A percentile compares a stretch with the other conserved stretches of the same genome.
Conservation (phyloP, 37 sponge, comb jelly and placozoan genomes). For the Amphimedon queenslandica region DNA sequence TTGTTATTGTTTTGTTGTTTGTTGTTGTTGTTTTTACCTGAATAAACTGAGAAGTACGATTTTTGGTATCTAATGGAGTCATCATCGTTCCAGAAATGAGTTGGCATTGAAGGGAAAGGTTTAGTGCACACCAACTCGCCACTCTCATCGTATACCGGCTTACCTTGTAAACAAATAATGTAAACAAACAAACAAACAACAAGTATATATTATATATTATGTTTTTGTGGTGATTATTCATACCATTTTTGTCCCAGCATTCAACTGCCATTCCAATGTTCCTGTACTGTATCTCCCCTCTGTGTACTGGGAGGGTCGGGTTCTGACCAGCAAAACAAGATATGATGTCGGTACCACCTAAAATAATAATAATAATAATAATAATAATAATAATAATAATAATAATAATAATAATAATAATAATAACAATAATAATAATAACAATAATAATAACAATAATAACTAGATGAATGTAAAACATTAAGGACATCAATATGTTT, state of each 20-base stretch:
- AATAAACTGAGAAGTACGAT: conserved; percentile 84
- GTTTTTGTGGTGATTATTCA: neutral
- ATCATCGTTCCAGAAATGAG: conserved; percentile 92
- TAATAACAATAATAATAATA: too few relatives aligned
- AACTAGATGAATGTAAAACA: too few relatives aligned
- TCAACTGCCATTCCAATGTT: conserved; percentile 96
- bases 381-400: neutral
- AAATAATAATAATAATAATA: too few relatives aligned
- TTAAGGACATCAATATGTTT: too few relatives aligned
- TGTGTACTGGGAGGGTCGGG: conserved; percentile 84
- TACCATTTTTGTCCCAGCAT: conserved; percentile 78
- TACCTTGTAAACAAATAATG: conserved; percentile 59
- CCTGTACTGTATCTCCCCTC: conserved; percentile 88
- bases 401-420: too few relatives aligned
- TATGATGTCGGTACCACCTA: conserved; percentile 98
- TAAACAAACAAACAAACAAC: too few relatives aligned
- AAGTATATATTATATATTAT: neutral
- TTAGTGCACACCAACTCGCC: conserved; percentile 94
- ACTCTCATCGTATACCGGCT: conserved; percentile 73
- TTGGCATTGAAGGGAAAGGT: conserved; percentile 97
- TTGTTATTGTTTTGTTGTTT: too few relatives aligned
- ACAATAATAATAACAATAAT: too few relatives aligned
- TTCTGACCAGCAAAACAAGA: conserved; percentile 96
- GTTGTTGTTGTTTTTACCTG: too few relatives aligned
- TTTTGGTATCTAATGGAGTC: conserved; percentile 88